Percentiles rank a stretch among this genome's conserved stretches.
phyloP scores from a whole-genome alignment of 2,113 vertebrate genomes.

The Melozone crissalis region DNA sequence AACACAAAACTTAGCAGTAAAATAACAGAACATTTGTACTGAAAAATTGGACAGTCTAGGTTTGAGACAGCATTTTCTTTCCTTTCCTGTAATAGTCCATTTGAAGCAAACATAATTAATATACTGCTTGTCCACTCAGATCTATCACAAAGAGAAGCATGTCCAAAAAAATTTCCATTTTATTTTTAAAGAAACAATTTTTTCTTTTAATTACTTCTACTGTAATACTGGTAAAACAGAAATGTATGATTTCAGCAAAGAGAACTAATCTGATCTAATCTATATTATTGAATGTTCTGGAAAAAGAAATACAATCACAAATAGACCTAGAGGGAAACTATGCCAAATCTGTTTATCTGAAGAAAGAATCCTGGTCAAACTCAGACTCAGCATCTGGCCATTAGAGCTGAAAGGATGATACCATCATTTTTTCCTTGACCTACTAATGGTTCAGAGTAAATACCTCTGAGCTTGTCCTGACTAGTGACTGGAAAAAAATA shows the following conservation, averaged over 20 bases:
- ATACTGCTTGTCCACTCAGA: not conserved
- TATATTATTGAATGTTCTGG: not conserved
- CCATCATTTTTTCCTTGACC: not conserved
- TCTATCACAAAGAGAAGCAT: not conserved
- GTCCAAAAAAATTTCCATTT: not conserved
- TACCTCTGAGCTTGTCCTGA: not conserved
- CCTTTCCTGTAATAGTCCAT: not conserved
- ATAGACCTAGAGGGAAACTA: not conserved
- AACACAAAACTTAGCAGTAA: conserved; percentile 51
- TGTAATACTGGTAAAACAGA: not conserved
- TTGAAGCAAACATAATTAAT: not conserved
- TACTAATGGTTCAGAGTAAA: not conserved
- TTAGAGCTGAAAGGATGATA: not conserved
- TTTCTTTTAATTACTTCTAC: not conserved
- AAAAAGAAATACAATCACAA: not conserved
- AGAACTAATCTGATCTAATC: not conserved
- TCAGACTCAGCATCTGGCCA: not conserved
- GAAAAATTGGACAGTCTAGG: conserved; percentile 18
- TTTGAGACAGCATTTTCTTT: not conserved
- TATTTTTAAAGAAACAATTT: not conserved
- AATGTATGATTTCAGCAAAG: not conserved
- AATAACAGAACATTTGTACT: conserved; percentile 41
- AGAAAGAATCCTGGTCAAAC: not conserved
- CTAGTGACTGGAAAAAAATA: not conserved
- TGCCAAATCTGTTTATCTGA: not conserved